Evolutionary conservation across 2,888 invertebrate species (phyloP).

Genomic region (Cephalotes varians): DNA sequence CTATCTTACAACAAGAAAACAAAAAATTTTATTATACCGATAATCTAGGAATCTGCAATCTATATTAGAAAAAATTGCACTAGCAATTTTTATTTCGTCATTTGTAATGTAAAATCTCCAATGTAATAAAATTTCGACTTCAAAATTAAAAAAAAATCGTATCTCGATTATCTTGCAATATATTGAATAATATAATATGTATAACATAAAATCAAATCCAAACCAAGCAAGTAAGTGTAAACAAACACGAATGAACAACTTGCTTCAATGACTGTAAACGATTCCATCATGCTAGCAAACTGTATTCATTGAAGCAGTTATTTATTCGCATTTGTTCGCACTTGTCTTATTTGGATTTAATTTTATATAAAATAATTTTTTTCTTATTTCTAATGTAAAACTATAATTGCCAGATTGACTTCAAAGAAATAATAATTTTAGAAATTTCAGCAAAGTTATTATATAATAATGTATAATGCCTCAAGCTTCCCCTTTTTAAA

Average conservation of each 20-base stretch:
- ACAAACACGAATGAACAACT: neutral
- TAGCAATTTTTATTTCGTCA: neutral
- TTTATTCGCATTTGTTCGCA: neutral
- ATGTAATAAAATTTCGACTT: neutral
- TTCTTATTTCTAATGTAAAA: too few species aligned
- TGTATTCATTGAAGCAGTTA: neutral
- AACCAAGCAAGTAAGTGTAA: neutral
- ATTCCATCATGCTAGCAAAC: neutral
- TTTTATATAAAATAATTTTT: neutral
- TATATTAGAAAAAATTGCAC: neutral
- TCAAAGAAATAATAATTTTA: neutral
- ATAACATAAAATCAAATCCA: neutral
- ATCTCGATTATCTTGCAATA: neutral
- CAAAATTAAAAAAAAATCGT: neutral
- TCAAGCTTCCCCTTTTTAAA: neutral
- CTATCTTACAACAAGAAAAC: neutral
- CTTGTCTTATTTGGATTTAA: neutral
- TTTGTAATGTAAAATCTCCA: neutral
- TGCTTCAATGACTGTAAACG: neutral
- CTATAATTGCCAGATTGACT: neutral
- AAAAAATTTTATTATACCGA: slow-evolving; percentile 28
- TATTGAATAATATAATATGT: neutral
- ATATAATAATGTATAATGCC: neutral
- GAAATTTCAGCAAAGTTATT: neutral
- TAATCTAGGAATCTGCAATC: neutral